Percentiles rank a stretch among this genome's conserved stretches.
Conservation (phyloP, 2,888 invertebrate species). For the Eudasyphora cyanicolor region DNA sequence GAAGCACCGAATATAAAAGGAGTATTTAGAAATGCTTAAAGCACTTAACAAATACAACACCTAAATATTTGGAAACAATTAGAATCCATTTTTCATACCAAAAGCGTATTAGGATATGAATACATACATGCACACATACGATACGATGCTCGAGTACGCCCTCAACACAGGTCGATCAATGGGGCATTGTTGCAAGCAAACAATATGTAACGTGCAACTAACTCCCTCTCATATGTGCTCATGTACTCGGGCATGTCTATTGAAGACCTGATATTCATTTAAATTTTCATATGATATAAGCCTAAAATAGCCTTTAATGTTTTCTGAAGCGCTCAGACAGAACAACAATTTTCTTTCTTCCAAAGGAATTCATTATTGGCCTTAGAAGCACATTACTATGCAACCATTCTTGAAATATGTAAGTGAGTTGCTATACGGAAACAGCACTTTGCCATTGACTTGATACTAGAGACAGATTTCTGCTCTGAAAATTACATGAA, state of each 20-base stretch:
- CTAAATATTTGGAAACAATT: slow-evolving; percentile 37
- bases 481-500: too few species aligned
- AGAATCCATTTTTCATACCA: slow-evolving; percentile 31
- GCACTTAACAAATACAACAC: slow-evolving; percentile 38
- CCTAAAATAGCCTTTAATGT: not conserved
- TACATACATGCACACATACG: too few species aligned
- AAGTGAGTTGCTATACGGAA: not conserved
- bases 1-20: not conserved
- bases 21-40: slow-evolving; percentile 14
- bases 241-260: not conserved
- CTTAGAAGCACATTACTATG: not conserved
- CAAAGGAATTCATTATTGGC: slow-evolving; percentile 27
- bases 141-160: too few species aligned
- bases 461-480: too few species aligned
- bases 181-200: not conserved
- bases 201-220: slow-evolving; percentile 3
- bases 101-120: too few species aligned
- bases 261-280: not conserved
- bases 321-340: not conserved
- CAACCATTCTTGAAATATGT: not conserved
- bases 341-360: not conserved
- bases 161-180: not conserved
- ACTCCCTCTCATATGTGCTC: not conserved
- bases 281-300: slow-evolving; percentile 17
- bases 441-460: not conserved